phyloP scores from a whole-genome alignment of 2,888 invertebrate genomes.

The Lasioglossum calceatum region DNA sequence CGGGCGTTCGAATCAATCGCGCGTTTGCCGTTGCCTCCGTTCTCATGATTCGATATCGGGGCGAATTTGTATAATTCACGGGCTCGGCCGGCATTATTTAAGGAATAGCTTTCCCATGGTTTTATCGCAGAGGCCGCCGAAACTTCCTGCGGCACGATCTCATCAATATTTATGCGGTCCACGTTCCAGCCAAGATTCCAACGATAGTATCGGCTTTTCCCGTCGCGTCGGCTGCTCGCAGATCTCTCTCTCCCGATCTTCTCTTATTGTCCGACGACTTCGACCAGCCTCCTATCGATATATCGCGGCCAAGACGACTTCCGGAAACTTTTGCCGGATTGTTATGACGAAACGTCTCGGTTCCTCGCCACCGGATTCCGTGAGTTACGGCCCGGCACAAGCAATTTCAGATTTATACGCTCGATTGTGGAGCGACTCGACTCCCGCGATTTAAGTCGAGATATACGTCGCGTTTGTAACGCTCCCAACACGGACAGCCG shows the following conservation, averaged over 20 bases:
- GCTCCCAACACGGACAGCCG: neutral
- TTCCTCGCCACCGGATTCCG: no score
- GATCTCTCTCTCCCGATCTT: neutral
- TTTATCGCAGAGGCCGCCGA: neutral
- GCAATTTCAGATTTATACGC: neutral
- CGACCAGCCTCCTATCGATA: neutral
- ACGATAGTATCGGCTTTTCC: neutral
- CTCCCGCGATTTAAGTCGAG: neutral
- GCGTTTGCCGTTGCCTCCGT: neutral
- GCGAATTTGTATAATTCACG: neutral
- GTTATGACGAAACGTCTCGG: neutral
- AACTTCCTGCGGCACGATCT: neutral
- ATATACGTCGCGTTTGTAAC: neutral
- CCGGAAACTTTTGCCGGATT: neutral
- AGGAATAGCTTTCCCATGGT: neutral
- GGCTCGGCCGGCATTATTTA: neutral
- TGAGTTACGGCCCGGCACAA: neutral
- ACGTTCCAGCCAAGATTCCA: neutral
- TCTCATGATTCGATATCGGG: neutral
- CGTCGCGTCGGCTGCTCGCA: no score
- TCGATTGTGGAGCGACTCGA: neutral
- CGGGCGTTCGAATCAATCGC: neutral
- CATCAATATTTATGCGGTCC: neutral
- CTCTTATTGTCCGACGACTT: neutral
- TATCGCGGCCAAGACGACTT: neutral